A percentile compares a stretch with the other conserved stretches of the same genome.
Conservation (phyloP, 2,888 invertebrate genomes). For the Cyclophora albipunctata region DNA sequence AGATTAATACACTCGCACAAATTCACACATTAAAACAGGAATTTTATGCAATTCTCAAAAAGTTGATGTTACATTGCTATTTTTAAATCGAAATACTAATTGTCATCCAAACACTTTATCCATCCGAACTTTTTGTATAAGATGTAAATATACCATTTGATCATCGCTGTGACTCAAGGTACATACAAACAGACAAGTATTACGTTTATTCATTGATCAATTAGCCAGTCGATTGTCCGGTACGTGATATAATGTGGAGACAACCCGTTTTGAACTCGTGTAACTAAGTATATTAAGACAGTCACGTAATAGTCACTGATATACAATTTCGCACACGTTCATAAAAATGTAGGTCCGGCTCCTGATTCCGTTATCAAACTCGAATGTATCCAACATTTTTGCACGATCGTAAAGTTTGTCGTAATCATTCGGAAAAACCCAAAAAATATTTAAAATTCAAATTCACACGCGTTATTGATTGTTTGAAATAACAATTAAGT, state of each 20-base stretch:
- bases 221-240: constrained; percentile 25
- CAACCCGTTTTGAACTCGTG: constrained; percentile 27
- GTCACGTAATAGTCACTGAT: constrained; percentile 36
- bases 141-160: constrained; percentile 10
- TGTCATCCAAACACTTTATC: no score
- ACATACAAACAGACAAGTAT: constrained; percentile 8
- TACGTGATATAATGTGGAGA: constrained; percentile 37
- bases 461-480: constrained; percentile 15
- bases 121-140: constrained; percentile 7
- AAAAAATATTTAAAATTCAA: constrained; percentile 14
- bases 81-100: no score
- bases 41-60: no score
- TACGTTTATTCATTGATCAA: constrained; percentile 23
- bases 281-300: constrained; percentile 25
- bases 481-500: constrained; percentile 19
- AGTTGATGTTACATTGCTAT: no score
- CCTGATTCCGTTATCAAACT: constrained; percentile 33
- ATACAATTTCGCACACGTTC: constrained; percentile 34
- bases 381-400: constrained; percentile 18
- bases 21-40: no score
- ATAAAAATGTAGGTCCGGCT: constrained; percentile 30
- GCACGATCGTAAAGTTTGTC: no score
- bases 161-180: constrained; percentile 12
- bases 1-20: no score
- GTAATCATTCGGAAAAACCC: constrained; percentile 23